These are phyloP conservation scores for Perca schrenkii DNA, from an alignment of 2,113 vertebrate genomes.

Conservation along the genomic window DNA sequence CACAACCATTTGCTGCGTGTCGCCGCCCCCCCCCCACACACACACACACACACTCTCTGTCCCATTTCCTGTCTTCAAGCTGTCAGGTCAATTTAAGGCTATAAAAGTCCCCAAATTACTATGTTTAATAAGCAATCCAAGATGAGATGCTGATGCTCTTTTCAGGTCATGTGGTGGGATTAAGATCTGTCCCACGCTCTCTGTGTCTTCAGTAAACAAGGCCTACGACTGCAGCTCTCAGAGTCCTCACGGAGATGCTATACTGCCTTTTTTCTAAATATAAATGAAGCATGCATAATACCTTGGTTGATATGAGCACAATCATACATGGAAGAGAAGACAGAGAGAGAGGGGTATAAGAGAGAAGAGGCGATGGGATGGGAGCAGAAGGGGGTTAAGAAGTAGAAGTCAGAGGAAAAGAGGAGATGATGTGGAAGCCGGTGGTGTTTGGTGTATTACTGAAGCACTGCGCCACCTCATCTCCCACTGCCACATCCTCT, in stretches of 20 bases:
- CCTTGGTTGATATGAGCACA: not conserved
- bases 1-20: too few species aligned
- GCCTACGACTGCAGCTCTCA: not conserved
- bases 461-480: not conserved
- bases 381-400: not conserved
- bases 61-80: too few species aligned
- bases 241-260: not conserved
- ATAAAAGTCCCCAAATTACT: too few species aligned
- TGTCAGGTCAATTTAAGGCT: too few species aligned
- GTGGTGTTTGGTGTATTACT: slow-evolving; percentile 18
- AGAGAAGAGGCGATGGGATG: not conserved
- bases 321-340: not conserved
- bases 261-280: not conserved
- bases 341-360: not conserved
- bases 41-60: too few species aligned
- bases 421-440: slow-evolving; percentile 19
- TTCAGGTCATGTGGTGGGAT: not conserved
- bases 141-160: not conserved
- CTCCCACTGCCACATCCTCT: slow-evolving; percentile 32
- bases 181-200: not conserved
- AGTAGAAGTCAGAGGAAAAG: not conserved
- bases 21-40: too few species aligned
- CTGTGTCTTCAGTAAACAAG: slow-evolving; percentile 3
- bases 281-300: not conserved
- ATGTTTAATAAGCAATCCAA: not conserved